Evolutionary conservation across 2,113 vertebrate species (phyloP).

Genomic region (Clarias gariepinus): DNA sequence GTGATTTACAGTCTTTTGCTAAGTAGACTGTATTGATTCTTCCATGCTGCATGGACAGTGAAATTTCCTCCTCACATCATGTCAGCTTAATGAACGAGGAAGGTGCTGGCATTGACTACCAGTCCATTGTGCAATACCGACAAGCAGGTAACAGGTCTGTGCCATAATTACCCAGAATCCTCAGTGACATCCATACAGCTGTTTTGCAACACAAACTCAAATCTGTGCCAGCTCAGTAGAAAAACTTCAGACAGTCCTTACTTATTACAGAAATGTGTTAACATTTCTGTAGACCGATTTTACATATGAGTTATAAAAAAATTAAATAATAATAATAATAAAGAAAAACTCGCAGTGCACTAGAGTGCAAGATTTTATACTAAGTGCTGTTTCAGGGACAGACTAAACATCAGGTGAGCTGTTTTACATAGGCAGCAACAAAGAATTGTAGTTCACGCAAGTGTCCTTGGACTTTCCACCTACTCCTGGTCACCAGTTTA

Average conservation of each 20-base stretch:
- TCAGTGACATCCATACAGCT: not conserved
- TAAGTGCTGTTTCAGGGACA: constrained; percentile 3
- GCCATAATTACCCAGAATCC: constrained; percentile 13
- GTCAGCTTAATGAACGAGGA: constrained; percentile 28
- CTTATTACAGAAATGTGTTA: not conserved
- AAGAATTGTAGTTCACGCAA: not conserved
- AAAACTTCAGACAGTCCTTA: not conserved
- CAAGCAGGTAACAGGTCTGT: not conserved
- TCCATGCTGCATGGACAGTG: not conserved
- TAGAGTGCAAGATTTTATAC: not conserved
- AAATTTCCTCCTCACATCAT: constrained; percentile 19
- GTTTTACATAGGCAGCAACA: not conserved
- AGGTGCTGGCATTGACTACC: constrained; percentile 2
- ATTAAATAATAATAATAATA: not conserved
- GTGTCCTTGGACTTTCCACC: not conserved
- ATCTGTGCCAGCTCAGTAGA: constrained; percentile 13
- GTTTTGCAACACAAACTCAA: not conserved
- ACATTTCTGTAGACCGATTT: constrained; percentile 18
- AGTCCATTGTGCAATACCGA: not conserved
- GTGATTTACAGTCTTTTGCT: constrained; percentile 17
- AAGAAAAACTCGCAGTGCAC: constrained; percentile 4
- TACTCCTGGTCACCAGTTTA: not conserved
- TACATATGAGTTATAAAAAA: not conserved
- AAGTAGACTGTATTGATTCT: constrained; percentile 44
- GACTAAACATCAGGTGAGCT: not conserved